Evolutionary conservation across 2,113 vertebrate genomes (phyloP), one percentile per base, ranked within the genome.

Genomic region (Plestiodon gilberti): DNA sequence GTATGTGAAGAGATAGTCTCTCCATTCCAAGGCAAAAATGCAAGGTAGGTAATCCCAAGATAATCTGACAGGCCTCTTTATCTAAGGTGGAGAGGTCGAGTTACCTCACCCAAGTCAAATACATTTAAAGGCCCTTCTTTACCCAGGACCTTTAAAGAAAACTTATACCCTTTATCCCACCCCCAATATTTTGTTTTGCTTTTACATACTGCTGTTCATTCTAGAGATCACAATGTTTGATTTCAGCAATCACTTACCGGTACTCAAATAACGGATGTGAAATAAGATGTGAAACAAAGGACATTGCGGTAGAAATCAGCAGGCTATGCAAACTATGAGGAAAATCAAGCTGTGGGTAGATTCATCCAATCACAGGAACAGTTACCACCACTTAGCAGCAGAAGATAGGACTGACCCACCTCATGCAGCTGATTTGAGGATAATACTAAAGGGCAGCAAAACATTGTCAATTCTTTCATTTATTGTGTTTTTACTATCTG

Each of bases 21-120:
- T 95, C 85, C 84, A 87, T 88, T 35, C 88, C 83, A 94, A 88
- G 83, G 76, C 69, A 78, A 80, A 92, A 92, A 94, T 89, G 89
- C 28, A 33, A 67, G 48, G 48, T 82, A 84, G 15, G 86, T 74
- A 94, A 91, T 89, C 80, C 10, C 23, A 55, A 65, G 91, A 85
- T 93, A 89, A 88, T 79, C 81, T 79, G 86, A 64, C 83, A 91
- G 1, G 83, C 71, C 9, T 52, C 71, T 71, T 89, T 84, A 82
- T 69, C 70, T 88, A 55, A 43, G 57, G 38, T 33, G 18, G 57
- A 87, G 73, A 93, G 69, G 80, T 83, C 84, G 90, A 17, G 65
- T 89, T 35, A 30, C 43, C 57, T 81, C 13, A 18, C 28, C 3
- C n/a, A 11, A 30, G 38, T 84, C 78, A 87, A 80, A 65, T 74